A percentile compares a stretch with the other conserved stretches of the same genome.
Evolutionary conservation across 2,888 invertebrate species (phyloP).

Genomic region (Caradrina kadenii): DNA sequence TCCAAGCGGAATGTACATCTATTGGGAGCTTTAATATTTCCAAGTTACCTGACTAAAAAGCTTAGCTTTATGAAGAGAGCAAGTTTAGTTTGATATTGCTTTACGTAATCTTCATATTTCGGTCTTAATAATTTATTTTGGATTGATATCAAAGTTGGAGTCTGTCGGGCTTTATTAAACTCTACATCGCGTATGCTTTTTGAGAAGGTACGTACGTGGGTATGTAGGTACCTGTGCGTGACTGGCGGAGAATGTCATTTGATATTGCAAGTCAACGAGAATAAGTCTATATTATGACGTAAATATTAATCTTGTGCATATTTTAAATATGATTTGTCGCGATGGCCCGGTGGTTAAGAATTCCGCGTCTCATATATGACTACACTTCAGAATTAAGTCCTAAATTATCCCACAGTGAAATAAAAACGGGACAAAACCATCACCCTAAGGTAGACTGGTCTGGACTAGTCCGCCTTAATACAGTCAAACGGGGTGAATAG

Average conservation of each 20-base stretch:
- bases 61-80: slow-evolving; percentile 23
- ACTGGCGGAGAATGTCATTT: slow-evolving; percentile 32
- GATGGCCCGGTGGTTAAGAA: too few relatives aligned
- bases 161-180: slow-evolving; percentile 30
- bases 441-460: too few relatives aligned
- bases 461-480: too few relatives aligned
- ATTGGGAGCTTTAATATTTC: slow-evolving; percentile 27
- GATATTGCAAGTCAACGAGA: slow-evolving; percentile 21
- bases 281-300: slow-evolving; percentile 3
- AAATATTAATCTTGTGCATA: too few relatives aligned
- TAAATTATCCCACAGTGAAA: too few relatives aligned
- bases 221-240: background rate
- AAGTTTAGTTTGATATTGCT: slow-evolving; percentile 34
- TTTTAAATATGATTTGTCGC: too few relatives aligned
- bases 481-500: too few relatives aligned
- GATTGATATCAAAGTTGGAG: slow-evolving; percentile 37
- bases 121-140: slow-evolving; percentile 24
- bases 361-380: too few relatives aligned
- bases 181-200: slow-evolving; percentile 18
- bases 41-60: slow-evolving; percentile 23
- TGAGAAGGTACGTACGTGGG: background rate
- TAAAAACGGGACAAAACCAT: too few relatives aligned
- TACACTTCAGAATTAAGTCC: too few relatives aligned
- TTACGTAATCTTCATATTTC: slow-evolving; percentile 21
- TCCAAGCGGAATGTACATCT: slow-evolving; percentile 55